phyloP scores from a whole-genome alignment of 2,797 vertebrate genomes.

The Benthosema pterotum region DNA sequence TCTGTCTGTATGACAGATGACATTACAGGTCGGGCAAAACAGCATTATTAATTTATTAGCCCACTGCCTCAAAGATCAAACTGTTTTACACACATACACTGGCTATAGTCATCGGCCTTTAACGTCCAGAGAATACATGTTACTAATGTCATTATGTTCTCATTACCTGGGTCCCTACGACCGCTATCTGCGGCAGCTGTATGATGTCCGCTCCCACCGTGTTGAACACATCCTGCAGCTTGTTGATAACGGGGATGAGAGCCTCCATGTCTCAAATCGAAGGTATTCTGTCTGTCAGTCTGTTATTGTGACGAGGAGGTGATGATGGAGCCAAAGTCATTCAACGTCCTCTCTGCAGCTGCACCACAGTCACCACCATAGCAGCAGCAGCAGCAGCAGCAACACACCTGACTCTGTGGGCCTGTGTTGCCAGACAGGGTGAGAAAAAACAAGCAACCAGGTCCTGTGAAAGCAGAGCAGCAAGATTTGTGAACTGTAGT shows the following conservation, averaged over 20 bases:
- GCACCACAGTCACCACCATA: slow-evolving; percentile 74
- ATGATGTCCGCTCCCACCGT: slow-evolving; percentile 96
- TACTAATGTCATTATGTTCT: slow-evolving; percentile 38
- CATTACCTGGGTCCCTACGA: slow-evolving; percentile 99
- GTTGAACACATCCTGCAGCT: slow-evolving; percentile 98
- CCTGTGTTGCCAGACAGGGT: no score
- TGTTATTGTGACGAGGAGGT: slow-evolving; percentile 33
- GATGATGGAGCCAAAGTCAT: slow-evolving; percentile 83
- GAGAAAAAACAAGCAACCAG: no score
- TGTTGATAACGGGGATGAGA: slow-evolving; percentile 97
- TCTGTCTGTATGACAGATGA: no score
- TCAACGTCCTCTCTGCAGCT: no score
- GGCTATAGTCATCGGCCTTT: no score
- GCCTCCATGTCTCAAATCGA: slow-evolving; percentile 87
- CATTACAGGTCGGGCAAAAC: no score
- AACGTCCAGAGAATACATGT: background rate
- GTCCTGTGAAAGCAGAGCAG: no score
- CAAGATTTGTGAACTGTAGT: no score
- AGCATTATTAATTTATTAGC: no score
- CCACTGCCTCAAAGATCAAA: no score
- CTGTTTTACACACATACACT: no score
- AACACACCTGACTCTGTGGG: no score
- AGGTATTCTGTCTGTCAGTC: slow-evolving; percentile 40
- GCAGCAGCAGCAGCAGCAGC: slow-evolving; percentile 54
- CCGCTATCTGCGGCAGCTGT: slow-evolving; percentile 96